Conservation (phyloP, 2,113 vertebrate species). For the Carassius auratus region DNA sequence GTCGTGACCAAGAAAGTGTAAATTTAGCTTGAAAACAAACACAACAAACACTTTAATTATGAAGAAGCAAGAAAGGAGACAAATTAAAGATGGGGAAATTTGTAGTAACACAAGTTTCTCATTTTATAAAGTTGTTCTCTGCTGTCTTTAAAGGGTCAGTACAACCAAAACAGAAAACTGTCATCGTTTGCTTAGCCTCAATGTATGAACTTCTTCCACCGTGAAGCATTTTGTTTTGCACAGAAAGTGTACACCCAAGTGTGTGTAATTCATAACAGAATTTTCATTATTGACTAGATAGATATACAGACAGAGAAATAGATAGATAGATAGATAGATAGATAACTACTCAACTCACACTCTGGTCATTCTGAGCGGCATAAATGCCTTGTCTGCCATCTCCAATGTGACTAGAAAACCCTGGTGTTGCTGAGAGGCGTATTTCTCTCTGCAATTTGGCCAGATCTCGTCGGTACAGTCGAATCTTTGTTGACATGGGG, state of each 20-base stretch:
- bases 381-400: conserved; percentile 79
- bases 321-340: too few relatives aligned
- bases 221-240: neutral
- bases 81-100: neutral
- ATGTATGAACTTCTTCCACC: neutral
- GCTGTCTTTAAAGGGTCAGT: neutral
- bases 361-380: conserved; percentile 83
- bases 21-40: neutral
- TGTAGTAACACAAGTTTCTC: neutral
- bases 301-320: too few relatives aligned
- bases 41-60: neutral
- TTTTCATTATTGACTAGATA: neutral
- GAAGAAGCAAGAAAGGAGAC: neutral
- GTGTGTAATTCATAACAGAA: neutral
- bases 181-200: neutral
- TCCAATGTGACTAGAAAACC: conserved; percentile 64
- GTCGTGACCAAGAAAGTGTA: neutral
- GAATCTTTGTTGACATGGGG: conserved; percentile 87
- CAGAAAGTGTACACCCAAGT: neutral
- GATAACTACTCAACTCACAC: conserved; percentile 73
- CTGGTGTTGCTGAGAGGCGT: conserved; percentile 74
- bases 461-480: conserved; percentile 85
- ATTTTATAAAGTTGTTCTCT: neutral
- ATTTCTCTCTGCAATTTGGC: conserved; percentile 89
- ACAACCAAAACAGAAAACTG: neutral